Evolutionary conservation across 2,888 invertebrate species (phyloP).

Genomic region (Macrosoma leucophasiata): DNA sequence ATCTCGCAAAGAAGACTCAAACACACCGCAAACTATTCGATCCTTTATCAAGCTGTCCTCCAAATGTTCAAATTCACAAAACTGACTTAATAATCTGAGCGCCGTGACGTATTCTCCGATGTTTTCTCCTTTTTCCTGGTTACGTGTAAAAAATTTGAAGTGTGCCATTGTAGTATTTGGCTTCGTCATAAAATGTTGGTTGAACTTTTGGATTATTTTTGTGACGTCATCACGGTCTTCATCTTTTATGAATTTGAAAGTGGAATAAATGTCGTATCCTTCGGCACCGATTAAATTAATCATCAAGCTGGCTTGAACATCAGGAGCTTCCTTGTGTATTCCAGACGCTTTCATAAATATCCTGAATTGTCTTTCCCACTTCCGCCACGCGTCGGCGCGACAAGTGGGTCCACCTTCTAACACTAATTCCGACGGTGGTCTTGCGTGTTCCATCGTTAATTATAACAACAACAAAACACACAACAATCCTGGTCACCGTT

Average conservation of each 20-base stretch:
- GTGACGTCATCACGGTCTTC: slow-evolving; percentile 16
- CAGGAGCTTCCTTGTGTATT: slow-evolving; percentile 9
- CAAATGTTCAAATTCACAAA: slow-evolving; percentile 20
- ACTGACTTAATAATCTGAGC: slow-evolving; percentile 17
- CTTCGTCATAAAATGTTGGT: slow-evolving; percentile 24
- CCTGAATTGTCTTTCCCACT: slow-evolving; percentile 17
- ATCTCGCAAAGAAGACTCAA: slow-evolving; percentile 10
- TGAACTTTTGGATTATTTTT: slow-evolving; percentile 18
- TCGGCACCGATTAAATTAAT: slow-evolving; percentile 25
- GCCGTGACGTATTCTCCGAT: slow-evolving; percentile 25
- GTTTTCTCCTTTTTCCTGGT: slow-evolving; percentile 20
- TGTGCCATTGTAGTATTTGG: slow-evolving; percentile 18
- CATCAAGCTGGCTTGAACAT: slow-evolving; percentile 21
- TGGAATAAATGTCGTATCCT: slow-evolving; percentile 23
- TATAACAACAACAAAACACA: no score
- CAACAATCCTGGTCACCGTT: no score
- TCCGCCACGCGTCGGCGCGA: slow-evolving; percentile 18
- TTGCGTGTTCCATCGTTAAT: slow-evolving; percentile 2
- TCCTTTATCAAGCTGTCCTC: slow-evolving; percentile 17
- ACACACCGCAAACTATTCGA: no score
- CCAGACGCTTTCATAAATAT: slow-evolving; percentile 22
- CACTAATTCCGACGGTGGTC: neutral
- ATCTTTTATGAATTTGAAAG: slow-evolving; percentile 20
- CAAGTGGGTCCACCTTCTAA: no score
- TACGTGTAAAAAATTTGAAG: slow-evolving; percentile 26